phyloP scores from a whole-genome alignment of 2,888 invertebrate genomes.

The Plusia festucae region DNA sequence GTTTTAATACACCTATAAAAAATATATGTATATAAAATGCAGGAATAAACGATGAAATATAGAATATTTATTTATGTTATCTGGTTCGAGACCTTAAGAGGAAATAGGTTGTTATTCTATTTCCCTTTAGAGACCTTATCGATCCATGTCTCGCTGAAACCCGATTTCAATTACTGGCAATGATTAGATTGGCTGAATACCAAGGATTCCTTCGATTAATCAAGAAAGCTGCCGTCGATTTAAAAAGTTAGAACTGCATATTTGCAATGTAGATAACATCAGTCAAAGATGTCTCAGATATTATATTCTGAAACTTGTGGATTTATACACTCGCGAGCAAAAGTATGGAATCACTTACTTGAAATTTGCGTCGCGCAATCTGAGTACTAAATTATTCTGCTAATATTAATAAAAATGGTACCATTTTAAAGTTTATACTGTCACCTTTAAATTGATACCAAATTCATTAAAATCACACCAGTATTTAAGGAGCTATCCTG shows the following conservation, averaged over 20 bases:
- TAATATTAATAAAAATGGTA: too few relatives aligned
- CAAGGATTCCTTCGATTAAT: slow-evolving; percentile 12
- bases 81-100: not conserved
- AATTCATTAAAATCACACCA: too few relatives aligned
- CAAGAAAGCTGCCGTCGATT: not conserved
- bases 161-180: slow-evolving; percentile 5
- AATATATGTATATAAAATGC: not conserved
- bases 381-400: too few relatives aligned
- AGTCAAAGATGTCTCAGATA: too few relatives aligned
- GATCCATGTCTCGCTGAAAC: not conserved
- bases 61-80: not conserved
- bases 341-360: too few relatives aligned
- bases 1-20: not conserved
- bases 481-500: too few relatives aligned
- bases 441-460: too few relatives aligned
- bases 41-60: not conserved
- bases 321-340: too few relatives aligned
- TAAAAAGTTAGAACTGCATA: not conserved
- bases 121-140: slow-evolving; percentile 5
- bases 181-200: slow-evolving; percentile 13
- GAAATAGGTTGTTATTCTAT: slow-evolving; percentile 7
- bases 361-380: too few relatives aligned
- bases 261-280: too few relatives aligned
- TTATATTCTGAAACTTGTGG: too few relatives aligned
- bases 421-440: too few relatives aligned